Evolutionary conservation across 1,140 invertebrate species (phyloP).

Genomic region (Steinernema khuongi): DNA sequence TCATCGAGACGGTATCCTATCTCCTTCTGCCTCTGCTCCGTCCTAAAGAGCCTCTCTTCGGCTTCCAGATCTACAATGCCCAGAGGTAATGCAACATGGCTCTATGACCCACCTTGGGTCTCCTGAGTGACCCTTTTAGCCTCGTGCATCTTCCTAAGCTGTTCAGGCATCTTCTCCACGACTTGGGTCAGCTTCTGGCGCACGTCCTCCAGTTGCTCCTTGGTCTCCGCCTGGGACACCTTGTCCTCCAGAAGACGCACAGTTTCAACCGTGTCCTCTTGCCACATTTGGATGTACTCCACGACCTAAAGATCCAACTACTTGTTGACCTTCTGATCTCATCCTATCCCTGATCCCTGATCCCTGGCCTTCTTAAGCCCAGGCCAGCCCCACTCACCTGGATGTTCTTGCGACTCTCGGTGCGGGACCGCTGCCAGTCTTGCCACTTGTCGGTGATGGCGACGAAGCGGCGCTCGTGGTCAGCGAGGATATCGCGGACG

Average conservation of each 20-base stretch:
- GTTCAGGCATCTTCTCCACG: neutral
- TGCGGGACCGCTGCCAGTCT: conserved; percentile 37
- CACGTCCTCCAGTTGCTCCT: conserved; percentile 16
- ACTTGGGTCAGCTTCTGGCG: neutral
- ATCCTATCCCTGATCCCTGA: too few species aligned
- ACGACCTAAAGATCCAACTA: conserved; percentile 15
- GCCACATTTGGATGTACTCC: conserved; percentile 40
- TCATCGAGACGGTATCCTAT: conserved; percentile 19
- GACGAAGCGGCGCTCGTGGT: conserved; percentile 41
- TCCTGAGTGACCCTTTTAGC: neutral
- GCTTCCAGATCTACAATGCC: too few species aligned
- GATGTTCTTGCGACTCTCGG: conserved; percentile 5
- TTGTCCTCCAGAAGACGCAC: conserved; percentile 24
- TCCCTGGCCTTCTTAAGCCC: too few species aligned
- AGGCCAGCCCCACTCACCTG: neutral
- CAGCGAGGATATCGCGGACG: conserved; percentile 30
- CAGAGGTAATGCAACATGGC: too few species aligned
- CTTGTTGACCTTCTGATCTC: too few species aligned
- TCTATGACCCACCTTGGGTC: neutral
- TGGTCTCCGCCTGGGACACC: neutral
- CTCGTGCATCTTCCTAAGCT: conserved; percentile 4
- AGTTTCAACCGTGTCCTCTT: conserved; percentile 37
- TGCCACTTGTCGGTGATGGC: conserved; percentile 42
- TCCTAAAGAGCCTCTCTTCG: too few species aligned
- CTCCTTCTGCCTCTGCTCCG: conserved; percentile 7